phyloP scores from a whole-genome alignment of 1,140 invertebrate species.

The Drosophila aff. region DNA sequence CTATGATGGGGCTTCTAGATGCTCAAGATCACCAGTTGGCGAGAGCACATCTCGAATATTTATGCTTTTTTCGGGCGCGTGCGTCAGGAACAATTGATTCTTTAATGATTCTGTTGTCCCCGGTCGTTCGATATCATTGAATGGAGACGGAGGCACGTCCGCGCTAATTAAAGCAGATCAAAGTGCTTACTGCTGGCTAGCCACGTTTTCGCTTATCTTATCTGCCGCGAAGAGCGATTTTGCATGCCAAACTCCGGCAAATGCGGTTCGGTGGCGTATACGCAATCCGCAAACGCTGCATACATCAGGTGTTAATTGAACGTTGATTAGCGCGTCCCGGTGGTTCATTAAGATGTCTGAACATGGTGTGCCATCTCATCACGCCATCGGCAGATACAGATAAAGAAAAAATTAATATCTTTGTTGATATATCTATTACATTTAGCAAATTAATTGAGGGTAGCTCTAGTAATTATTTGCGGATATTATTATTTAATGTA shows the following conservation, averaged over 20 bases:
- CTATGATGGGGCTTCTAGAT: constrained; percentile 15
- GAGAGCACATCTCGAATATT: background rate
- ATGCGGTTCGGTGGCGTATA: constrained; percentile 49
- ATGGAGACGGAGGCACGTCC: constrained; percentile 71
- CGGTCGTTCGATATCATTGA: constrained; percentile 44
- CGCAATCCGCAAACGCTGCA: constrained; percentile 39
- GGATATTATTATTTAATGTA: too few relatives aligned
- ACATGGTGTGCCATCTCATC: constrained; percentile 24
- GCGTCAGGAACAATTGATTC: constrained; percentile 59
- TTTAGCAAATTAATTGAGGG: background rate
- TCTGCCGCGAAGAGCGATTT: constrained; percentile 38
- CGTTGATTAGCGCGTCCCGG: constrained; percentile 44
- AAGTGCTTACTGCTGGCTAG: constrained; percentile 35
- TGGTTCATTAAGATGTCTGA: constrained; percentile 56
- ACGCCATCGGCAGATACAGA: constrained; percentile 21
- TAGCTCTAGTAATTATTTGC: background rate
- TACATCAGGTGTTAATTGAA: constrained; percentile 38
- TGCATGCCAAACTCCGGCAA: constrained; percentile 25
- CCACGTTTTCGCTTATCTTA: constrained; percentile 67
- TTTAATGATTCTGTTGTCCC: constrained; percentile 77
- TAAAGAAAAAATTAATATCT: background rate
- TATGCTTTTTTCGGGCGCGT: constrained; percentile 25
- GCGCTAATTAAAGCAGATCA: constrained; percentile 58
- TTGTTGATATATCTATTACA: background rate
- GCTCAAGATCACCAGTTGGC: constrained; percentile 5